Conservation (phyloP, 2,888 invertebrate species). For the Sturmia bella region DNA sequence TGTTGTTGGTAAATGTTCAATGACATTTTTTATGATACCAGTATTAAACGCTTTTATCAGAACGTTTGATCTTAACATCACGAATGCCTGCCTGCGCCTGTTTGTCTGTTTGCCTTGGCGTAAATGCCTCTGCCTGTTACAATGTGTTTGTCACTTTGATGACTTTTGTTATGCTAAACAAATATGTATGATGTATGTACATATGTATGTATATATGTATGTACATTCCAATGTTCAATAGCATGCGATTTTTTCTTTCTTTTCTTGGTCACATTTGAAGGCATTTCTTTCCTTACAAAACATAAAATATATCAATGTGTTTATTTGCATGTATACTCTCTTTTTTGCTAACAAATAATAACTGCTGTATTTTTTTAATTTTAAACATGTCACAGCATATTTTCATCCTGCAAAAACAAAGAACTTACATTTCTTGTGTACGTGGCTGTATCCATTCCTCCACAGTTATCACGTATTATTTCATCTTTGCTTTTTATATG, state of each 20-base stretch:
- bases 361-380: constrained; percentile 1
- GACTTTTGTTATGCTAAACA: constrained; percentile 62
- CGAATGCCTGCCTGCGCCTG: no score
- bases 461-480: constrained; percentile 63
- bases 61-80: constrained; percentile 49
- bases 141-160: constrained; percentile 1
- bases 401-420: constrained; percentile 12
- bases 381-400: constrained; percentile 40
- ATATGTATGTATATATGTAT: neutral
- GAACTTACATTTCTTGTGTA: neutral
- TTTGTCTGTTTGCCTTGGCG: neutral
- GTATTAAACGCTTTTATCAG: constrained; percentile 40
- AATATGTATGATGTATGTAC: constrained; percentile 39
- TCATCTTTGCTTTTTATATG: constrained; percentile 55
- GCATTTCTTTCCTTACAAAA: constrained; percentile 39
- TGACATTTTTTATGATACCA: neutral
- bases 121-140: neutral
- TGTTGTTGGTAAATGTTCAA: constrained; percentile 18
- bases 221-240: neutral
- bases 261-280: constrained; percentile 32
- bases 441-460: constrained; percentile 27
- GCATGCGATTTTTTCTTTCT: neutral
- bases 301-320: constrained; percentile 41
- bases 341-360: neutral
- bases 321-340: constrained; percentile 6